A percentile compares a stretch with the other conserved stretches of the same genome.
These are phyloP conservation scores for Drosophila miranda DNA, from an alignment of 1,140 invertebrate species.

Conservation along the genomic window DNA sequence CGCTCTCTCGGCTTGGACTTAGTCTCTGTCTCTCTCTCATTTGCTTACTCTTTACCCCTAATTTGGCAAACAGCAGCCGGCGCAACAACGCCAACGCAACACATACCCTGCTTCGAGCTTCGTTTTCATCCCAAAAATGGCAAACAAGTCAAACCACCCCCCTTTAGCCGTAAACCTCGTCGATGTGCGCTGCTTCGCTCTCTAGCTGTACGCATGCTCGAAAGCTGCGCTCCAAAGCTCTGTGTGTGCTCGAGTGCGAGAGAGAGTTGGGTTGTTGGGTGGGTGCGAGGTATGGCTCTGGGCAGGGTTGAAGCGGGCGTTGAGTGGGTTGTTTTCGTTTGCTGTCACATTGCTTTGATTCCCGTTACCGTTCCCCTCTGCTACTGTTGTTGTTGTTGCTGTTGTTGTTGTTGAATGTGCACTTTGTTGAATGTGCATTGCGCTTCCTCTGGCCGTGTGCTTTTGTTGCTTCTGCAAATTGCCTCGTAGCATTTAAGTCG, in stretches of 20 bases:
- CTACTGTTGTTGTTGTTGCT: conserved; percentile 17
- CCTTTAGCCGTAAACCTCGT: conserved; percentile 26
- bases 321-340: conserved; percentile 58
- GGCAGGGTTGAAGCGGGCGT: conserved; percentile 10
- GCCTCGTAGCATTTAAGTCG: conserved; percentile 77
- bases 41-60: conserved; percentile 21
- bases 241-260: not conserved
- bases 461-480: conserved; percentile 70
- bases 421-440: conserved; percentile 74
- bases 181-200: conserved; percentile 6
- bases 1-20: conserved; percentile 21
- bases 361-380: not conserved
- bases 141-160: conserved; percentile 52
- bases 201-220: conserved; percentile 35
- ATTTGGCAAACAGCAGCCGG: conserved; percentile 41
- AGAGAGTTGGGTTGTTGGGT: conserved; percentile 28
- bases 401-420: conserved; percentile 54
- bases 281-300: conserved; percentile 5
- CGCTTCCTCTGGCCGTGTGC: conserved; percentile 46
- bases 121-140: conserved; percentile 74
- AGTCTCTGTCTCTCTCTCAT: conserved; percentile 5
- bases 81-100: conserved; percentile 66
- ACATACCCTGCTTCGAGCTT: conserved; percentile 45
- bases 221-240: conserved; percentile 50
- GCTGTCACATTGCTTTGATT: conserved; percentile 55